phyloP scores from a whole-genome alignment of 2,797 vertebrate genomes.

The Bradypus variegatus region DNA sequence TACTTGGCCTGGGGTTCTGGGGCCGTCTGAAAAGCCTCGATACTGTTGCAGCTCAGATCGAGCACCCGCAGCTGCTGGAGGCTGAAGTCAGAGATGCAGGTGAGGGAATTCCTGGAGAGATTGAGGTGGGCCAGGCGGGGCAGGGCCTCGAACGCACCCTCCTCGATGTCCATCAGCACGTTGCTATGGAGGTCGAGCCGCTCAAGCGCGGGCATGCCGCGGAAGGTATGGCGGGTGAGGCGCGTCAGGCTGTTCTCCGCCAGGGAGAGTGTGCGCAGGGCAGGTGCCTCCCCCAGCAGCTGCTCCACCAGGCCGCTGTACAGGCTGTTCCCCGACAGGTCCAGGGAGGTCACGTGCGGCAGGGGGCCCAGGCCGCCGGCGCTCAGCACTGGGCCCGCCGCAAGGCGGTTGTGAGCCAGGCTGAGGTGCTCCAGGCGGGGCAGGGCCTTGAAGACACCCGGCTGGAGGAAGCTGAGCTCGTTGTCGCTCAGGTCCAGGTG shows the following conservation, averaged over 20 bases:
- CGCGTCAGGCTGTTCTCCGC: conserved; percentile 89
- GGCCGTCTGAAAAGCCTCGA: conserved; percentile 84
- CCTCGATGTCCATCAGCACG: conserved; percentile 93
- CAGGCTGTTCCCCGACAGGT: conserved; percentile 89
- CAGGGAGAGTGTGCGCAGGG: conserved; percentile 81
- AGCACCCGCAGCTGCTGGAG: conserved; percentile 81
- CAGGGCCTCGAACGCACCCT: conserved; percentile 87
- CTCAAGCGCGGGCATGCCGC: conserved; percentile 72
- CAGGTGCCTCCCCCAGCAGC: conserved; percentile 82
- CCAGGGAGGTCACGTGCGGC: conserved; percentile 76
- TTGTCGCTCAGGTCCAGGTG: conserved; percentile 85
- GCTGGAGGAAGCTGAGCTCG: conserved; percentile 84
- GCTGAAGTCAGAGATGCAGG: conserved; percentile 92
- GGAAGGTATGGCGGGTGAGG: conserved; percentile 80
- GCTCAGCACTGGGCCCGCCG: conserved; percentile 74
- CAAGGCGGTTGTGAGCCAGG: conserved; percentile 85
- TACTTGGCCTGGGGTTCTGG: conserved; percentile 66
- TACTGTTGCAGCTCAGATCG: conserved; percentile 92
- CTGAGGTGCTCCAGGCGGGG: conserved; percentile 80
- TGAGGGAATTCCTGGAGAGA: conserved; percentile 93
- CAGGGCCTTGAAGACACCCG: conserved; percentile 81
- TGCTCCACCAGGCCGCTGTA: conserved; percentile 84
- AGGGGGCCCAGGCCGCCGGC: conserved; percentile 77
- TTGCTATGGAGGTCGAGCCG: conserved; percentile 90
- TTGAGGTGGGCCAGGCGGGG: conserved; percentile 82